Evolutionary conservation across 2,113 vertebrate species (phyloP).

Genomic region (Xenopus borealis): DNA sequence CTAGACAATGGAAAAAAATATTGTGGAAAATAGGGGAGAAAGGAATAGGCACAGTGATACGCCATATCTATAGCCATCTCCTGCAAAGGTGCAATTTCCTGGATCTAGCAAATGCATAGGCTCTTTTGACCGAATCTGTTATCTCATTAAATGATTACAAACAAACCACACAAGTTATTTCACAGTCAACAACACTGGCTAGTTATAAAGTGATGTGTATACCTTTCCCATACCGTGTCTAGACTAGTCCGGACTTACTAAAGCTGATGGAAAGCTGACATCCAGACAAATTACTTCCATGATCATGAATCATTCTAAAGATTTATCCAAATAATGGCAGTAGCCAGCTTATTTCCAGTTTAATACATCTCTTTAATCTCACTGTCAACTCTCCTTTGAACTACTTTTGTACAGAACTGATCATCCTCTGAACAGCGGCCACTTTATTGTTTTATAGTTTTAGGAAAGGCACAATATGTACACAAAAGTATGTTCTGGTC

Average conservation of each 20-base stretch:
- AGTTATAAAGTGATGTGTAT: constrained; percentile 35
- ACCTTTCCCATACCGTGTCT: constrained; percentile 62
- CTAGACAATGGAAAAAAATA: no score
- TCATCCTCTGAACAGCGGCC: constrained; percentile 9
- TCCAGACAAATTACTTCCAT: constrained; percentile 68
- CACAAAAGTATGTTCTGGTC: constrained; percentile 11
- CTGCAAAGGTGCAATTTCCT: no score
- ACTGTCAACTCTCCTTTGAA: constrained; percentile 27
- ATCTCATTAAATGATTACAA: no score
- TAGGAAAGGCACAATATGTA: constrained; percentile 13
- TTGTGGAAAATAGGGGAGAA: no score
- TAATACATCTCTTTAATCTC: constrained; percentile 40
- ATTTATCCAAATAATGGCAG: constrained; percentile 55
- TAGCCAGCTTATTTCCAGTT: constrained; percentile 51
- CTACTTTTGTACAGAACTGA: constrained; percentile 9
- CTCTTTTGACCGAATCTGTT: no score
- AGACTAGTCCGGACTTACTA: constrained; percentile 56
- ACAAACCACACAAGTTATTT: no score
- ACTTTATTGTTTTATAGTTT: constrained; percentile 30
- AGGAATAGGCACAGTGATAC: no score
- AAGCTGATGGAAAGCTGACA: constrained; percentile 54
- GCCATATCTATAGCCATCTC: no score
- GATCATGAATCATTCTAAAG: constrained; percentile 56
- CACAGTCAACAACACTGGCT: neutral
- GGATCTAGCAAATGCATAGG: no score